Percentiles rank a stretch among this genome's conserved stretches.
Evolutionary conservation across 2,888 invertebrate species (phyloP).

Genomic region (Macaria liturata): DNA sequence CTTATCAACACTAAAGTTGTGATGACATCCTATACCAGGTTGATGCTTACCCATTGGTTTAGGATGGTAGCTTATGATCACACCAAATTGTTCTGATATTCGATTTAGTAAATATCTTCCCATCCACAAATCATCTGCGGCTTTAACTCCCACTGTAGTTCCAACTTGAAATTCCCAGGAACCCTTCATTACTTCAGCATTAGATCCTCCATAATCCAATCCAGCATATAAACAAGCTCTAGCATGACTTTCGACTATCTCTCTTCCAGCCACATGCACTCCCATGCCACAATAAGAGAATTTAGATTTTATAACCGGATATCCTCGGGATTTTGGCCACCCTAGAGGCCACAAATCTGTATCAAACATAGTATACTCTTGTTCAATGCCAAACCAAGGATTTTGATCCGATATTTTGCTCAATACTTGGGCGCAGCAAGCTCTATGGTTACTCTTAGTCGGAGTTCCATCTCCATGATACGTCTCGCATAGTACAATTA

Average conservation of each 20-base stretch:
- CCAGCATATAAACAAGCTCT: constrained; percentile 95
- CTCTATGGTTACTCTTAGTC: constrained; percentile 88
- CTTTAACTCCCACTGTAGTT: constrained; percentile 92
- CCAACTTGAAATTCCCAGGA: constrained; percentile 97
- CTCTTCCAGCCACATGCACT: constrained; percentile 95
- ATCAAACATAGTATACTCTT: constrained; percentile 94
- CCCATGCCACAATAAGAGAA: constrained; percentile 95
- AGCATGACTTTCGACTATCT: constrained; percentile 95
- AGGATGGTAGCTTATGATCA: constrained; percentile 87
- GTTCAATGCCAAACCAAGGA: constrained; percentile 97
- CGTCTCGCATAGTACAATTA: constrained; percentile 94
- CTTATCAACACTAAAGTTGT: constrained; percentile 93
- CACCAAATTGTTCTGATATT: constrained; percentile 93
- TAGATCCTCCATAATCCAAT: constrained; percentile 94
- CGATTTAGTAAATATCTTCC: constrained; percentile 91
- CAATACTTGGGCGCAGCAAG: constrained; percentile 84
- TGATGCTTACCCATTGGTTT: constrained; percentile 93
- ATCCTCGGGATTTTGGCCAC: constrained; percentile 96
- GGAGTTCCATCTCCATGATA: constrained; percentile 89
- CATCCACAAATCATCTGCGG: constrained; percentile 94
- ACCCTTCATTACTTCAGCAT: constrained; percentile 99
- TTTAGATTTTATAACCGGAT: constrained; percentile 92
- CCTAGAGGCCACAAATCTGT: constrained; percentile 93
- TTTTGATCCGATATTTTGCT: constrained; percentile 81
- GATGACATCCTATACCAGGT: constrained; percentile 93